Base-by-base conservation (phyloP, 1,140 invertebrate genomes). In the Temnothorax longispinosus region DNA sequence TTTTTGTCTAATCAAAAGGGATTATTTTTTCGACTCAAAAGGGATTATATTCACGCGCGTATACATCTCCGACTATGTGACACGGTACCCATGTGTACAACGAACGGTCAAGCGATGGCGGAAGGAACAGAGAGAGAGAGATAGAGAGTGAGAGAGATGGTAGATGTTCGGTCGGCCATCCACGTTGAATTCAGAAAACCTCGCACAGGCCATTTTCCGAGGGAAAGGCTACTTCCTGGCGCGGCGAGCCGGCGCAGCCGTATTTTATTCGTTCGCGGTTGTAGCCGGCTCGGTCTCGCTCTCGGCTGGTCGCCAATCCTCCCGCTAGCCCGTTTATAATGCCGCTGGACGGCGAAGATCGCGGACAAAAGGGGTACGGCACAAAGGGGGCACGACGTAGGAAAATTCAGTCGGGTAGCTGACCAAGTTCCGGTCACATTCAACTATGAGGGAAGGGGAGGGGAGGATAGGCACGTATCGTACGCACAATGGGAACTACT, bases 211-310 rank as follows among this genome's bases (percentile, higher is more conserved):
- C 90, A 88, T 91, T 91, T 91, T 87, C 84, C 62, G 50, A 88
- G 88, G 82, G 86, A 88, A 80, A 84, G 84, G 69, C 86, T 71
- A 85, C 78, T 90, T 91, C 87, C 90, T 91, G 86, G 58, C 72
- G 56, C 56, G 76, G 56, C 60, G 58, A 47, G 87, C 64, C 74
- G 71, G 52, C 56, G 62, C 80, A 74, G 56, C 86, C 87, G 90
- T 91, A 91, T 91, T 91, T 91, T 91, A 91, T 88, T 88, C 90
- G 89, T 72, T 77, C 64, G 69, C 69, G 76, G 89, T 87, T 71
- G 65, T 58, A 52, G n/a, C 44, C 56, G 75, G 74, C 69, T 87
- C 74, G 13, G 65, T 38, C 50, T 65, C 77, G 50, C 35, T 54
- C 47, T 74, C 78, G 78, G 64, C 50, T 6, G 8, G 47, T 56